Base-by-base conservation (phyloP, 2,888 invertebrate genomes). In the Drosophila differens region DNA sequence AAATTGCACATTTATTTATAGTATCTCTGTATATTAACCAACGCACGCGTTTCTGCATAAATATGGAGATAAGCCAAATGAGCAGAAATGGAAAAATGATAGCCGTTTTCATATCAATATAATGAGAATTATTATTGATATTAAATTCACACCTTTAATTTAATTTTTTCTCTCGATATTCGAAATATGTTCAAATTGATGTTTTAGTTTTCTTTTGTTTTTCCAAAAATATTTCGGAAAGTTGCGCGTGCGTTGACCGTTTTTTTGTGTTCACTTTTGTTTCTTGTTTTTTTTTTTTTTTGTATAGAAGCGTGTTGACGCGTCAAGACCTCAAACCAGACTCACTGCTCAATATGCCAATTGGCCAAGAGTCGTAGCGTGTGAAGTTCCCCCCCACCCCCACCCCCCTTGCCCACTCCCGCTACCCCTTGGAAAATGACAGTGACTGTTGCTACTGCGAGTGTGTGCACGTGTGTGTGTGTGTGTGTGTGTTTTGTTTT, bases 281-380 rank as follows among this genome's bases (percentile, higher is more conserved):
- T 44, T 32, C 12, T 41, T 16, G 12, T 30, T 35, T 47, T 44
- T 22, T 12, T 41, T 14, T 58, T 28, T n/a, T n/a, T 25, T 25
- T 25, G 25, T 61, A 22, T n/a, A 35, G 30, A n/a, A 61, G 71
- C 83, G 85, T 91, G 91, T 84, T 90, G 77, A 76, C 91, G 67
- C 91, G 81, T 70, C 87, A 85, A 91, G 89, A 89, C 89, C 86
- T 82, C 65, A 89, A 90, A 67, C 73, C 82, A 89, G 84, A 91
- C 91, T 91, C 89, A 87, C 71, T 66, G 73, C 75, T 74, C 63
- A 75, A 72, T 81, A 69, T 70, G 73, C 71, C 81, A 85, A 79
- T 84, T 87, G 89, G 85, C 84, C 82, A 85, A 90, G 79, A 79
- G 74, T n/a, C 76, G 72, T 58, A 76, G 62, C 70, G 80, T 66